Base-by-base conservation (phyloP, 64 coral and sea anemone species). In the Pachyseris speciosa region DNA sequence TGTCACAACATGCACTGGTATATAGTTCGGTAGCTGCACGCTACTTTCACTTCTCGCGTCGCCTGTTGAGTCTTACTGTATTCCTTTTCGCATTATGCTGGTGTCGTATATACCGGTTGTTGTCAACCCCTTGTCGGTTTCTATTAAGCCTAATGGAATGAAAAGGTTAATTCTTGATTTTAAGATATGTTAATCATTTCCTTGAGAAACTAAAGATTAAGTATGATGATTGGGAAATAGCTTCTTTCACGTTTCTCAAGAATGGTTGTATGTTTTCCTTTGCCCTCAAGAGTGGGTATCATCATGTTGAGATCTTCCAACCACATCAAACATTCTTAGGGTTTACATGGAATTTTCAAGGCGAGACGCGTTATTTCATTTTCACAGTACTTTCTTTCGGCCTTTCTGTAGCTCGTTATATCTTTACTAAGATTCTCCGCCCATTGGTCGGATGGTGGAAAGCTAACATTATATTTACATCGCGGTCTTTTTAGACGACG, bases 141-240 rank as follows among this genome's bases (percentile, higher is more conserved):
- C 78, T 4, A 22, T 63, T 38, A 28, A 83, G 24, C 37, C 78
- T 32, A 61, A 60, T 38, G 53, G 57, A n/a, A 83, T 64, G 45
- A 76, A 76, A 76, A 76, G 47, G 26, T 53, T 80, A 48, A 80
- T 80, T 36, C 27, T 80, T n/a, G 77, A 80, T 58, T 53, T 55
- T 80, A 34, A 50, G 77, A 58, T 27, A 63, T 27, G 59, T 63
- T 4, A 80, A 80, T 32, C 29, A 80, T 29, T 83, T 53, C 51
- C 9, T 83, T 7, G 24, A 61, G 12, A 83, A 64, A 40, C 78
- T 17, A 39, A 83, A 0, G 53, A 38, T 83, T 33, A 83, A 83
- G 60, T 78, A 52, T 25, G 75, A 78, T 43, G 73, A 77, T 77
- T 50, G 49, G n/a, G 15, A 81, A 20, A 76, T 39, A 8, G 31